A percentile compares a stretch with the other conserved stretches of the same genome.
Conservation (phyloP, 2,888 invertebrate species). For the Melangyna quadrimaculata region DNA sequence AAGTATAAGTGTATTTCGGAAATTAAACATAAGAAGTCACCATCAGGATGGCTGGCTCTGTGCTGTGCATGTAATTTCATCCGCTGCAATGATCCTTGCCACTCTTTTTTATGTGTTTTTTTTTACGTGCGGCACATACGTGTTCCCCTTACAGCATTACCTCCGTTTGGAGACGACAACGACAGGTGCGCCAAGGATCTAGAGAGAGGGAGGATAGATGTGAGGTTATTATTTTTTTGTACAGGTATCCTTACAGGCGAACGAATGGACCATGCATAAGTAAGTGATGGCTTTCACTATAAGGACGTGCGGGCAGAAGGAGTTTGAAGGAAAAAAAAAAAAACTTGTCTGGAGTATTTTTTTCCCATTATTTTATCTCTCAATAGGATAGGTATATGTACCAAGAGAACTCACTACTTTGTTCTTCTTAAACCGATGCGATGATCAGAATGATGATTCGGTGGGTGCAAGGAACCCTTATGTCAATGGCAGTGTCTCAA, state of each 20-base stretch:
- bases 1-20: slow-evolving; percentile 52
- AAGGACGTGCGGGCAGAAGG: slow-evolving; percentile 10
- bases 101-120: slow-evolving; percentile 45
- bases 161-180: slow-evolving; percentile 35
- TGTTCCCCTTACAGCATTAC: slow-evolving; percentile 41
- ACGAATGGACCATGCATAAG: slow-evolving; percentile 63
- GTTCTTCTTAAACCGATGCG: slow-evolving; percentile 46
- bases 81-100: slow-evolving; percentile 71
- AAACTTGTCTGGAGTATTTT: slow-evolving; percentile 63
- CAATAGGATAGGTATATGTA: slow-evolving; percentile 3
- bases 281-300: slow-evolving; percentile 41
- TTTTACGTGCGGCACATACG: slow-evolving; percentile 26
- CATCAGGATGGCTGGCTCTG: slow-evolving; percentile 67
- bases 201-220: slow-evolving; percentile 34
- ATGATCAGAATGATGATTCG: slow-evolving; percentile 65
- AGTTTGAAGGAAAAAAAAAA: slow-evolving; percentile 5
- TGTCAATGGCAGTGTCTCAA: slow-evolving; percentile 15
- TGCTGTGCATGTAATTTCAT: slow-evolving; percentile 71
- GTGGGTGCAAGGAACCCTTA: slow-evolving; percentile 70
- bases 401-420: too few relatives aligned
- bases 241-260: neutral
- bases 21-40: slow-evolving; percentile 69
- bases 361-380: slow-evolving; percentile 50
- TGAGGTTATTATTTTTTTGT: slow-evolving; percentile 11
- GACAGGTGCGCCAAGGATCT: slow-evolving; percentile 68